Conservation (phyloP, 1,140 invertebrate genomes). For the Cherax quadricarinatus region DNA sequence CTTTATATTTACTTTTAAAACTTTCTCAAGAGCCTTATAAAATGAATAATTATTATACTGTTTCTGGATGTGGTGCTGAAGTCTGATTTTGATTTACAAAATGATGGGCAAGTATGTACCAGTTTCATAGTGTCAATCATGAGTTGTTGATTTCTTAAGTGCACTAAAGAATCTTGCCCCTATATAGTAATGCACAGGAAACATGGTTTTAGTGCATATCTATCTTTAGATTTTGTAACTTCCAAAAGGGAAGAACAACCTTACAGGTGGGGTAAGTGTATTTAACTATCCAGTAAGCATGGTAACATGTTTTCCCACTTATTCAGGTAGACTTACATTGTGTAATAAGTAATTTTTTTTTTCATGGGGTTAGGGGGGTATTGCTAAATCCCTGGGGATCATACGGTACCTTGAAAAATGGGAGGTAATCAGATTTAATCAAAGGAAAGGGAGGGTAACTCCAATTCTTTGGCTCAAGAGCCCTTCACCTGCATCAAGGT, state of each 20-base stretch:
- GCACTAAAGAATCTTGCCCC: neutral
- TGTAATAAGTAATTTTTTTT: too few relatives aligned
- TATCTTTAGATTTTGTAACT: neutral
- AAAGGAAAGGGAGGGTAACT: too few relatives aligned
- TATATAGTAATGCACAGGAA: neutral
- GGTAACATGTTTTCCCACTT: too few relatives aligned
- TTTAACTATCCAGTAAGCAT: too few relatives aligned
- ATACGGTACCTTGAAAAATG: too few relatives aligned
- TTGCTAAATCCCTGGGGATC: too few relatives aligned
- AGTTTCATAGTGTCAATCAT: neutral
- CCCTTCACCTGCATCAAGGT: too few relatives aligned
- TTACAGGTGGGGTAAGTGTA: neutral
- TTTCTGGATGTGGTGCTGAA: neutral
- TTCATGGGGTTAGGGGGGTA: too few relatives aligned
- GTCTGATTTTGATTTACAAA: neutral
- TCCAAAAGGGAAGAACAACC: neutral
- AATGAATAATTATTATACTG: neutral
- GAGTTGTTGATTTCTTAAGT: neutral
- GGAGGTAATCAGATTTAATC: too few relatives aligned
- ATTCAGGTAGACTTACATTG: too few relatives aligned
- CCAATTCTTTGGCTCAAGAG: too few relatives aligned
- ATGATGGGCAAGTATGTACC: neutral
- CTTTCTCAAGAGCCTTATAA: neutral
- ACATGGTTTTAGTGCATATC: neutral
- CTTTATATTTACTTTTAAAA: neutral